Conservation (phyloP, 2,113 vertebrate genomes). For the Echinops telfairi region DNA sequence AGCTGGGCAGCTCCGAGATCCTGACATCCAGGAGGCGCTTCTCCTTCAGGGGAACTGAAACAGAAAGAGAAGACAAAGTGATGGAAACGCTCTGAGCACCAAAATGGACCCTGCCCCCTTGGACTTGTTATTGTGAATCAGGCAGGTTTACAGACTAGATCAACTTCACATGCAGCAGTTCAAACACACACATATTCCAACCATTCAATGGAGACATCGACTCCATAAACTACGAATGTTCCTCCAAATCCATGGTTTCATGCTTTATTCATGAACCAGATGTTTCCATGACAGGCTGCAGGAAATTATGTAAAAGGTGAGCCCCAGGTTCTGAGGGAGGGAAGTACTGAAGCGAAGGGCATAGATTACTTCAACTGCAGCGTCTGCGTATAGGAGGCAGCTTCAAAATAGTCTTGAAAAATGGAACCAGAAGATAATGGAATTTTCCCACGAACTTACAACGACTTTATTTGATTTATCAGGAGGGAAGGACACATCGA, state of each 20-base stretch:
- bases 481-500: not conserved
- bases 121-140: too few relatives aligned
- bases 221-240: not conserved
- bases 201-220: not conserved
- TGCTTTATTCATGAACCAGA: constrained; percentile 21
- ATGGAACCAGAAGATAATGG: too few relatives aligned
- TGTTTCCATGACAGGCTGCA: not conserved
- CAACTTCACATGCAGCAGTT: too few relatives aligned
- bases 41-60: constrained; percentile 91
- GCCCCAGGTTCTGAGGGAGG: not conserved
- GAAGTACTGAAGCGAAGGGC: not conserved
- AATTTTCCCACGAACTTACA: not conserved
- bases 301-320: not conserved
- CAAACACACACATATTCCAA: not conserved
- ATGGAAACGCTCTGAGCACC: not conserved
- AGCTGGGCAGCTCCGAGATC: constrained; percentile 91
- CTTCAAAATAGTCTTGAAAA: not conserved
- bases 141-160: too few relatives aligned
- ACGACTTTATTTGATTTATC: not conserved
- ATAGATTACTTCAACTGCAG: not conserved
- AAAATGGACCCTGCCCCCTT: not conserved
- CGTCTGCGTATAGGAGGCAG: not conserved
- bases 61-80: not conserved
- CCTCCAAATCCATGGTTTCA: not conserved
- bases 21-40: constrained; percentile 95